Evolutionary conservation across 1,140 invertebrate species (phyloP).

Genomic region (Zaprionus gabonicus): DNA sequence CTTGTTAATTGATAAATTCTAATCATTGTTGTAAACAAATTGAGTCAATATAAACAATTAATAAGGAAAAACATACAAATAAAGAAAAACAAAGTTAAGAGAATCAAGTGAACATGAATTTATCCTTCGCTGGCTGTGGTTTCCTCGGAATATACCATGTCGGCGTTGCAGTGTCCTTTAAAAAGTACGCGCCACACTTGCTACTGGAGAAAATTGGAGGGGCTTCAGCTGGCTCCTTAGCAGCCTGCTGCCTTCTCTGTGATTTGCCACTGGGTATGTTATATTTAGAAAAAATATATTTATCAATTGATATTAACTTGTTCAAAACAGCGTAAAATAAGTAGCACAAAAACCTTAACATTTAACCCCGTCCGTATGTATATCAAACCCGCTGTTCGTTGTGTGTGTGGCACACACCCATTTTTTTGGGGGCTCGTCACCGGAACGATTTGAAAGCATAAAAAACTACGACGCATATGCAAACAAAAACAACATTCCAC

Average conservation of each 20-base stretch:
- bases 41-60: background rate
- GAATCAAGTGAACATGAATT: constrained; percentile 88
- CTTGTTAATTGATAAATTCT: background rate
- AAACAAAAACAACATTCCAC: constrained; percentile 17
- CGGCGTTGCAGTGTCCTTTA: constrained; percentile 97
- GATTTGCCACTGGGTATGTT: constrained; percentile 93
- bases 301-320: background rate
- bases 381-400: background rate
- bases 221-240: constrained; percentile 97
- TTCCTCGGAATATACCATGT: constrained; percentile 99
- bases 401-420: constrained; percentile 32
- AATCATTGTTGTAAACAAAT: background rate
- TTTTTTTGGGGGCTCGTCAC: constrained; percentile 45
- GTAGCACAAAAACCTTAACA: background rate
- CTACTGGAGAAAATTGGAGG: constrained; percentile 96
- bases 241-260: constrained; percentile 96
- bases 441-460: constrained; percentile 7
- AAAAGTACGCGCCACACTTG: constrained; percentile 98
- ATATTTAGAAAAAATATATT: background rate
- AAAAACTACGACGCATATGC: constrained; percentile 25
- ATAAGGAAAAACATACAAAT: background rate
- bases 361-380: background rate
- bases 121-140: constrained; percentile 99
- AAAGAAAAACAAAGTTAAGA: constrained; percentile 3
- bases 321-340: background rate